These are phyloP conservation scores for Aphis craccivora DNA, from an alignment of 1,140 invertebrate species.

Conservation along the genomic window DNA sequence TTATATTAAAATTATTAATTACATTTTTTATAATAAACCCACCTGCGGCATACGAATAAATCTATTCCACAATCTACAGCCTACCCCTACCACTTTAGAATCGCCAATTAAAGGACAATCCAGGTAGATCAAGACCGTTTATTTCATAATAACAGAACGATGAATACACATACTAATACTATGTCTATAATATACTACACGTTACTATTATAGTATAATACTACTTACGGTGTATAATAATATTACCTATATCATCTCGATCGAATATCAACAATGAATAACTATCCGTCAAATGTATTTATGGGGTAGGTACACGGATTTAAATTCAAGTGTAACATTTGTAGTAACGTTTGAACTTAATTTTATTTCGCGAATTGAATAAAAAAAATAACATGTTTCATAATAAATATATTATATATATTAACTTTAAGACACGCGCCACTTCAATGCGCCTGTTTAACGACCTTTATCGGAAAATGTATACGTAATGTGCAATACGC, in stretches of 20 bases:
- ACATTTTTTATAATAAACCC: background rate
- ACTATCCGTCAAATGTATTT: background rate
- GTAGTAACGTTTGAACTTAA: background rate
- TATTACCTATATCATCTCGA: background rate
- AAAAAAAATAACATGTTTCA: background rate
- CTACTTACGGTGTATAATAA: background rate
- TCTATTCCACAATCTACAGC: background rate
- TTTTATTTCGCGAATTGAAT: background rate
- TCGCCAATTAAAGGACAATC: background rate
- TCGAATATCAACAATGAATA: too few species aligned
- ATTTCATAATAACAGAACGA: background rate
- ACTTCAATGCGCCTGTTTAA: slow-evolving; percentile 7
- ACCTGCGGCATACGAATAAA: background rate
- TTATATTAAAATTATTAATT: background rate
- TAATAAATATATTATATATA: background rate
- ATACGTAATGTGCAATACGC: background rate
- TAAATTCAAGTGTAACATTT: background rate
- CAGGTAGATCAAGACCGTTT: background rate
- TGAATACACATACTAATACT: background rate
- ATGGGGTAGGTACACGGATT: background rate
- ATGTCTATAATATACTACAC: too few species aligned
- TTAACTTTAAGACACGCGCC: background rate
- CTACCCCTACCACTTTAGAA: background rate
- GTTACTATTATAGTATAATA: background rate
- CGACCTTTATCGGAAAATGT: background rate